A percentile compares a stretch with the other conserved stretches of the same genome.
Conservation (phyloP, 2,797 vertebrate genomes). For the Paedocypris micromegethes region DNA sequence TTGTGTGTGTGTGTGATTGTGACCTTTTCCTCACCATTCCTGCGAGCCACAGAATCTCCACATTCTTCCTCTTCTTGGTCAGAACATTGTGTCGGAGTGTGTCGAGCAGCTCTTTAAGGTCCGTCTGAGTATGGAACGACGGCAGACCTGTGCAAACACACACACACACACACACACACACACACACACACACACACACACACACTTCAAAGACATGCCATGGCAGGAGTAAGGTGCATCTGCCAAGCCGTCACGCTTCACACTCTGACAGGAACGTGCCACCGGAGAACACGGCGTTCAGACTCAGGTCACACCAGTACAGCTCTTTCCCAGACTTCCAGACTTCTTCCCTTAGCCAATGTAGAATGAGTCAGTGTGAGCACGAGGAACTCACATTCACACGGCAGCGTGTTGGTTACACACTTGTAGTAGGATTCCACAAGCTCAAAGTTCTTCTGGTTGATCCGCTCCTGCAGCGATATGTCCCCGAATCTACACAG, state of each 20-base stretch:
- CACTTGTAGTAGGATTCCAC: slow-evolving; percentile 89
- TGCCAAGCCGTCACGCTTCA: slow-evolving; percentile 14
- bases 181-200: slow-evolving; percentile 18
- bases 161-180: background rate
- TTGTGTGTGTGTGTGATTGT: too few relatives aligned
- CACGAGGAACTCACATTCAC: slow-evolving; percentile 81
- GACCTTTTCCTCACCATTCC: slow-evolving; percentile 74
- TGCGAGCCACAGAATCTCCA: slow-evolving; percentile 95
- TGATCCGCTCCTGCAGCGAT: slow-evolving; percentile 94
- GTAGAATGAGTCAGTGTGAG: too few relatives aligned
- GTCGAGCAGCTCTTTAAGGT: slow-evolving; percentile 92
- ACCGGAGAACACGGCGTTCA: background rate
- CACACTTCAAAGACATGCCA: slow-evolving; percentile 6
- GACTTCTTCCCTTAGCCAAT: too few relatives aligned
- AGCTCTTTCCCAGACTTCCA: too few relatives aligned
- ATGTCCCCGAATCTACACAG: slow-evolving; percentile 91
- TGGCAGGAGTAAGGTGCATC: background rate
- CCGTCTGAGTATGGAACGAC: slow-evolving; percentile 86
- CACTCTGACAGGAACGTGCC: background rate
- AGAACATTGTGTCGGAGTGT: slow-evolving; percentile 92
- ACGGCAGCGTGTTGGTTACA: slow-evolving; percentile 85
- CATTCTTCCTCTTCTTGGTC: slow-evolving; percentile 94
- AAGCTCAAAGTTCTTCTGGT: slow-evolving; percentile 93
- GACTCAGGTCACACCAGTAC: too few relatives aligned
- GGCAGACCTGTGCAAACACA: slow-evolving; percentile 75